phyloP scores from a whole-genome alignment of 2,888 invertebrate species.

The Rhagophthalmus giganteus region DNA sequence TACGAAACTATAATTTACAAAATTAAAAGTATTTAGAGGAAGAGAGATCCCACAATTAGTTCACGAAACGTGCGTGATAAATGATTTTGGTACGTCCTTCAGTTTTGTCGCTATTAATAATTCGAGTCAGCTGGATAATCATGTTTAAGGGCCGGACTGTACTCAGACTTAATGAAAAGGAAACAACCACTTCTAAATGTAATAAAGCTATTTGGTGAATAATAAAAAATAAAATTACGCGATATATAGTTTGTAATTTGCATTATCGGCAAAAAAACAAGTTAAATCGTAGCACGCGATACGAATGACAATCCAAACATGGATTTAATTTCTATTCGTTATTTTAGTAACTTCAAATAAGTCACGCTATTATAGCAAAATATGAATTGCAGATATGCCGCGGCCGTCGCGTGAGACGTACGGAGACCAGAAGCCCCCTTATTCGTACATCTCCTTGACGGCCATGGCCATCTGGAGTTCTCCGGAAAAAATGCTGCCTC shows the following conservation, averaged over 20 bases:
- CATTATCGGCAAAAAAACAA: constrained; percentile 7
- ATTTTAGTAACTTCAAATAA: constrained; percentile 1
- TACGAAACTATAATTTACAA: constrained; percentile 11
- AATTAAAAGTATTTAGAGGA: constrained; percentile 7
- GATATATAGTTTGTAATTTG: constrained; percentile 11
- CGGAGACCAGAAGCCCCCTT: constrained; percentile 96
- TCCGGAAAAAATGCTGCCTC: constrained; percentile 89
- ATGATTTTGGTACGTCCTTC: constrained; percentile 37
- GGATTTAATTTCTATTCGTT: too few species aligned
- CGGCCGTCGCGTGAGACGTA: constrained; percentile 93
- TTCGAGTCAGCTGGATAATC: constrained; percentile 39
- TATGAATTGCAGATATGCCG: constrained; percentile 66
- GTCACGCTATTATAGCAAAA: constrained; percentile 14
- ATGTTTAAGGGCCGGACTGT: constrained; percentile 36
- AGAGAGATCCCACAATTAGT: constrained; percentile 33
- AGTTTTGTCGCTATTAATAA: constrained; percentile 39
- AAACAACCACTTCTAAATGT: constrained; percentile 18
- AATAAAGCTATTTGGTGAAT: constrained; percentile 14
- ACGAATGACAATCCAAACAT: constrained; percentile 6
- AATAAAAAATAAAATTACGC: constrained; percentile 8
- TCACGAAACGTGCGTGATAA: constrained; percentile 35
- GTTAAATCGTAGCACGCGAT: constrained; percentile 16
- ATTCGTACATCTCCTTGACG: constrained; percentile 95
- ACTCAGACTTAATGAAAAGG: constrained; percentile 24
- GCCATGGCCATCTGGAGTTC: constrained; percentile 98